Conservation (phyloP, 2,888 invertebrate species). For the Polia nebulosa region DNA sequence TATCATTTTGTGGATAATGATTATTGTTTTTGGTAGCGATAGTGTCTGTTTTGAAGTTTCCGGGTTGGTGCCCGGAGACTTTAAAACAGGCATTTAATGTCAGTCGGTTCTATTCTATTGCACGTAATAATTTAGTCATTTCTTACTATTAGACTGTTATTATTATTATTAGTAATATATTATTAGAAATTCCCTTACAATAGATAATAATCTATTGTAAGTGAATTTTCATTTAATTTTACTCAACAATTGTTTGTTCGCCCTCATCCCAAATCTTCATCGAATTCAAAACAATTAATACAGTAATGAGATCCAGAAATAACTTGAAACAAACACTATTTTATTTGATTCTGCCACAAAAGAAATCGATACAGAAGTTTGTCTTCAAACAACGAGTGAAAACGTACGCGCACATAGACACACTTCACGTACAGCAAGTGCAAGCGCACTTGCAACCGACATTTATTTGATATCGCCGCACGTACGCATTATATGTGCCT, state of each 20-base stretch:
- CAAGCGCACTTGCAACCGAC: background rate
- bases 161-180: too few species aligned
- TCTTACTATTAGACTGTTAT: too few species aligned
- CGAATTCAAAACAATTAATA: constrained; percentile 31
- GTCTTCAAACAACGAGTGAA: background rate
- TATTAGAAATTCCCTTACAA: background rate
- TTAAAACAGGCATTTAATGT: too few species aligned
- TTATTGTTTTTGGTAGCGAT: too few species aligned
- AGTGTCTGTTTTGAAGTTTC: too few species aligned
- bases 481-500: too few species aligned
- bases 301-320: constrained; percentile 35
- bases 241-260: background rate
- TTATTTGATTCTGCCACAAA: constrained; percentile 15
- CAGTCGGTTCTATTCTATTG: too few species aligned
- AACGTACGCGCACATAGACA: background rate
- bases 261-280: background rate
- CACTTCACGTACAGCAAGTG: background rate
- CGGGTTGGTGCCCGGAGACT: too few species aligned
- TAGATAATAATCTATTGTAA: background rate
- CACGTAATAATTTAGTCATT: too few species aligned
- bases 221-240: background rate
- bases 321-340: constrained; percentile 42
- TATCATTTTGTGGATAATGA: too few species aligned
- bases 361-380: background rate
- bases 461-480: background rate